Conservation (phyloP, 2,888 invertebrate species). For the Macaria notata region DNA sequence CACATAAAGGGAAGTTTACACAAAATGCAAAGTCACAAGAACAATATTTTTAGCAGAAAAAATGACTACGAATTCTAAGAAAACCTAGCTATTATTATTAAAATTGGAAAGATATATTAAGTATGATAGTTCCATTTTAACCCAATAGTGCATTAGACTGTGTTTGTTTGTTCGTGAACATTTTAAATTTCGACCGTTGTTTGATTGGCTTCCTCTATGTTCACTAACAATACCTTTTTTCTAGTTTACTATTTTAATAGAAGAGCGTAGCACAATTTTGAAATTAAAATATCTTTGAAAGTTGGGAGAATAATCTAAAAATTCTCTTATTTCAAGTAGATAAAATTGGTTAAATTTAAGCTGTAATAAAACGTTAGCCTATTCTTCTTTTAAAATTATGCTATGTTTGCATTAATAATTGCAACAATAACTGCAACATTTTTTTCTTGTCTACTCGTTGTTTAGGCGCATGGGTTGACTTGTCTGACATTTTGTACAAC, state of each 20-base stretch:
- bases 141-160: not conserved
- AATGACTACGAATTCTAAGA: too few species aligned
- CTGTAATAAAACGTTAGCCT: too few species aligned
- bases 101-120: too few species aligned
- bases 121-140: too few species aligned
- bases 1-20: too few species aligned
- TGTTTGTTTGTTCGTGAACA: slow-evolving; percentile 36
- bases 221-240: slow-evolving; percentile 27
- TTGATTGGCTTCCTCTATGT: slow-evolving; percentile 28
- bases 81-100: too few species aligned
- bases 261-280: slow-evolving; percentile 7
- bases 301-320: too few species aligned
- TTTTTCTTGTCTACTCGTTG: slow-evolving; percentile 10
- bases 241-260: not conserved
- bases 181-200: slow-evolving; percentile 26
- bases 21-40: too few species aligned
- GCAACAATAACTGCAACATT: slow-evolving; percentile 9
- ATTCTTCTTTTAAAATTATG: not conserved
- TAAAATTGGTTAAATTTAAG: too few species aligned
- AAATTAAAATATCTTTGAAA: not conserved
- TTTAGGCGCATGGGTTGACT: slow-evolving; percentile 18
- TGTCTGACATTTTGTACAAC: slow-evolving; percentile 12
- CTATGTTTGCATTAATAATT: not conserved
- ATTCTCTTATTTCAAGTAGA: too few species aligned
- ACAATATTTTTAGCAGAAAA: too few species aligned